Percentiles rank a stretch among this genome's conserved stretches.
Evolutionary conservation across 2,113 vertebrate species (phyloP).

Genomic region (Mohoua ochrocephala): DNA sequence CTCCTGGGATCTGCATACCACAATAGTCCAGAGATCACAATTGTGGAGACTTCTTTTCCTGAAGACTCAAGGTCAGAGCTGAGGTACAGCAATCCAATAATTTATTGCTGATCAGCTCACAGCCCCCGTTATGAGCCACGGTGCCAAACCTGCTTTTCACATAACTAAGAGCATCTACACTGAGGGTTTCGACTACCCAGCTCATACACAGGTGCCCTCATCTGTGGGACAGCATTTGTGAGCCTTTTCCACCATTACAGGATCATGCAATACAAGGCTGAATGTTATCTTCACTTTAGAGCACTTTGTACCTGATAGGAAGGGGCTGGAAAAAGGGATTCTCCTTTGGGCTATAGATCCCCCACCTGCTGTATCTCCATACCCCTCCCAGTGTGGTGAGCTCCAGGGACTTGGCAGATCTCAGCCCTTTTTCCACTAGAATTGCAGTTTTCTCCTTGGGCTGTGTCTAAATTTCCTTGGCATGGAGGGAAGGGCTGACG

Average conservation of each 20-base stretch:
- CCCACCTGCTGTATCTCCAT: background rate
- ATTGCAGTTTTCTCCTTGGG: constrained; percentile 29
- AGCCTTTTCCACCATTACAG: background rate
- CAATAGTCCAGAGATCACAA: background rate
- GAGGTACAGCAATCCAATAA: background rate
- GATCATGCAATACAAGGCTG: background rate
- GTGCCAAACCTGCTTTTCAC: background rate
- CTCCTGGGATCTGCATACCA: background rate
- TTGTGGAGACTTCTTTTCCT: background rate
- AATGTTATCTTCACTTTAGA: background rate
- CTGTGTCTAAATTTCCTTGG: constrained; percentile 48
- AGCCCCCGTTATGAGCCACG: background rate
- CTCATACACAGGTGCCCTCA: background rate
- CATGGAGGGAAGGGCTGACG: background rate
- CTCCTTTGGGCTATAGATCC: background rate
- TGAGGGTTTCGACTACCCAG: background rate
- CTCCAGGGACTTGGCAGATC: constrained; percentile 18
- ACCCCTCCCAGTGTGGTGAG: background rate
- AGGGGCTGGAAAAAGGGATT: background rate
- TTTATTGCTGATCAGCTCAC: background rate
- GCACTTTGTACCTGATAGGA: background rate
- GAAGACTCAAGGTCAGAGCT: background rate
- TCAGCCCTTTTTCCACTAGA: background rate
- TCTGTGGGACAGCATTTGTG: background rate
- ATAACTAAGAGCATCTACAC: background rate